Evolutionary conservation across 2,797 vertebrate species (phyloP).

Genomic region (Lycodopsis pacificus): DNA sequence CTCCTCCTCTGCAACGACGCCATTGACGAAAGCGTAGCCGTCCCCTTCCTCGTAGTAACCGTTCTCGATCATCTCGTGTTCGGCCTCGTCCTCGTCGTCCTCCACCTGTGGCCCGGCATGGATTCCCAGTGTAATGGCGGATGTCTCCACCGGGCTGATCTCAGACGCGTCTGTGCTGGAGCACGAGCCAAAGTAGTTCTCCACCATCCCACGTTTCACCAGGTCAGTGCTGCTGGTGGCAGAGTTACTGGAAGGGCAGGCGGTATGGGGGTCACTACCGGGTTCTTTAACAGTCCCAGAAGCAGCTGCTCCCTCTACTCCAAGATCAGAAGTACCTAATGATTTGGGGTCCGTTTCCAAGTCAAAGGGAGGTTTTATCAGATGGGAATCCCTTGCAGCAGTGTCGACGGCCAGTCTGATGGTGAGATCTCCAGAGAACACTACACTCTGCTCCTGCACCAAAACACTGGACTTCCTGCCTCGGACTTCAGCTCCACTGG

Average conservation of each 20-base stretch:
- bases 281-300: constrained; percentile 66
- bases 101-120: constrained; percentile 69
- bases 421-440: constrained; percentile 84
- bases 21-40: constrained; percentile 84
- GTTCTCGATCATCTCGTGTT: constrained; percentile 96
- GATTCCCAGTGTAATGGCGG: constrained; percentile 83
- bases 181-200: constrained; percentile 95
- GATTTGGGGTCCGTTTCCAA: constrained; percentile 62
- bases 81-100: constrained; percentile 83
- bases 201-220: constrained; percentile 96
- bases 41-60: constrained; percentile 96
- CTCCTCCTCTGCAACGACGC: constrained; percentile 80
- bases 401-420: constrained; percentile 34
- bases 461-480: constrained; percentile 83
- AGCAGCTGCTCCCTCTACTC: constrained; percentile 49
- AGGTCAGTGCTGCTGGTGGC: constrained; percentile 91
- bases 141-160: constrained; percentile 86
- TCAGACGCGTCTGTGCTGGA: constrained; percentile 91
- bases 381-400: constrained; percentile 40
- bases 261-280: constrained; percentile 79
- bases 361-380: constrained; percentile 44
- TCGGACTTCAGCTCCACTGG: constrained; percentile 62
- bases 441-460: constrained; percentile 88
- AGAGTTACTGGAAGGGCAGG: constrained; percentile 85
- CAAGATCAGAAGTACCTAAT: constrained; percentile 68